phyloP scores from a whole-genome alignment of 2,888 invertebrate genomes.

The Drosophila nr. perissopoda region DNA sequence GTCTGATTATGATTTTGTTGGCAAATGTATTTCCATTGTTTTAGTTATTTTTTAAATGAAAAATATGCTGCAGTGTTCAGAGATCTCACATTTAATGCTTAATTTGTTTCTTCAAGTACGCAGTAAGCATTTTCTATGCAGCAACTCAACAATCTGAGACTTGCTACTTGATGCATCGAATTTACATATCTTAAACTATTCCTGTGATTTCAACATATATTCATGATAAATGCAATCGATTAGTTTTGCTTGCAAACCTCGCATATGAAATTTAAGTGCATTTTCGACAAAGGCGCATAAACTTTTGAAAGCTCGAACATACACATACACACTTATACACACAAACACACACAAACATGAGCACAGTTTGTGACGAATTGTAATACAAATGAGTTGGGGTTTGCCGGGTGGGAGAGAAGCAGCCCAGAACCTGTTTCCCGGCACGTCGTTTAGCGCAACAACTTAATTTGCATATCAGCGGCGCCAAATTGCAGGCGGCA shows the following conservation, averaged over 20 bases:
- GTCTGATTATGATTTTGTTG: background rate
- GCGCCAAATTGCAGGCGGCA: constrained; percentile 84
- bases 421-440: constrained; percentile 61
- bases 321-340: constrained; percentile 18
- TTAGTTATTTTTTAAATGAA: background rate
- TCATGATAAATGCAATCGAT: background rate
- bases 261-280: constrained; percentile 56
- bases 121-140: background rate
- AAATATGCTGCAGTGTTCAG: background rate
- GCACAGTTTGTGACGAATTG: constrained; percentile 71
- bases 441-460: constrained; percentile 84
- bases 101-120: background rate
- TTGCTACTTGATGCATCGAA: background rate
- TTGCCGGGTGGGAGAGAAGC: background rate
- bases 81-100: background rate
- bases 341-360: constrained; percentile 8
- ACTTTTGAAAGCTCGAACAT: constrained; percentile 48
- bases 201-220: background rate
- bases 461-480: constrained; percentile 84
- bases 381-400: constrained; percentile 72
- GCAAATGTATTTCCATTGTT: background rate
- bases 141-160: background rate
- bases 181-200: background rate
- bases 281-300: constrained; percentile 58
- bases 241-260: constrained; percentile 42